phyloP scores from a whole-genome alignment of 2,888 invertebrate genomes.

The Nemapogon koenigi region DNA sequence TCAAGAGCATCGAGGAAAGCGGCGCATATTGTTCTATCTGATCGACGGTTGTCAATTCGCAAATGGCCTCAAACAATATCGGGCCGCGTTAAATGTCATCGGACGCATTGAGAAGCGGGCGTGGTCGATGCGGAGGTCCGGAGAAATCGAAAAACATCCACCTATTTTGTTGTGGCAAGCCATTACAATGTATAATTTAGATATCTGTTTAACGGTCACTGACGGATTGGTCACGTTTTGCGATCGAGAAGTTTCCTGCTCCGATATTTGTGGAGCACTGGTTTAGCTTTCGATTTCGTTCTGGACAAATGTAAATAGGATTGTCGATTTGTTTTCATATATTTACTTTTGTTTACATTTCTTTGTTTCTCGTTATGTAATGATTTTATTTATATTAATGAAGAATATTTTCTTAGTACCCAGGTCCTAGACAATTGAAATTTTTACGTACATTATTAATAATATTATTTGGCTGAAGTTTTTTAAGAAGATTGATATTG shows the following conservation, averaged over 20 bases:
- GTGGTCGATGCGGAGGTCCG: slow-evolving; percentile 19
- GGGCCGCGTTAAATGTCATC: slow-evolving; percentile 35
- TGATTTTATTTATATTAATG: no score
- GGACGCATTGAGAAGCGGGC: slow-evolving; percentile 27
- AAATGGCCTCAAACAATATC: slow-evolving; percentile 31
- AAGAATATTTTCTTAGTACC: no score
- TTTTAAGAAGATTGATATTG: slow-evolving; percentile 9
- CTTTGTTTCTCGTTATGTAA: no score
- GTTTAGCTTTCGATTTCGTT: slow-evolving; percentile 36
- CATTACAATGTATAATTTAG: slow-evolving; percentile 37
- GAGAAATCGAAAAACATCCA: slow-evolving; percentile 15
- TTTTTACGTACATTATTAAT: no score
- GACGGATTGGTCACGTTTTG: slow-evolving; percentile 35
- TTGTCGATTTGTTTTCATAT: background rate
- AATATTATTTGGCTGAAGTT: no score
- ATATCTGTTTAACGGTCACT: slow-evolving; percentile 35
- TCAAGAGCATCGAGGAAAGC: slow-evolving; percentile 10
- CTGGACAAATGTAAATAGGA: background rate
- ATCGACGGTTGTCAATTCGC: slow-evolving; percentile 36
- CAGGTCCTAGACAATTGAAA: no score
- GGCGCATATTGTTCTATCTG: slow-evolving; percentile 22
- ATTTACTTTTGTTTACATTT: no score
- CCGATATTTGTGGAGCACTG: slow-evolving; percentile 10
- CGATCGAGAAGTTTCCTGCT: slow-evolving; percentile 23
- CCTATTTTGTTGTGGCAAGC: slow-evolving; percentile 24